Evolutionary conservation across 1,140 invertebrate species (phyloP), one percentile per base, ranked within the genome.

Genomic region (Drosophila rufa): DNA sequence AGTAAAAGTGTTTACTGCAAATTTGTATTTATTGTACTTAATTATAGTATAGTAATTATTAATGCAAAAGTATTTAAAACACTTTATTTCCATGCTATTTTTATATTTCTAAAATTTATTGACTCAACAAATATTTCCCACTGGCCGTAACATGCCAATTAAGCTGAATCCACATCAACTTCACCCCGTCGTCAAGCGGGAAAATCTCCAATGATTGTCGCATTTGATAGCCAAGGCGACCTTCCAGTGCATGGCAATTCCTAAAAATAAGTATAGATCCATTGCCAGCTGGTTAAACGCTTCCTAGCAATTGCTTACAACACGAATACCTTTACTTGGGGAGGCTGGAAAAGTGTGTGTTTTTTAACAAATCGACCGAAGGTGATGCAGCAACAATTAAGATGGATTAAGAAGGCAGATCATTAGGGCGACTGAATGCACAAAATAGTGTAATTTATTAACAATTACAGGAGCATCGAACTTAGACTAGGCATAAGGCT

Each of bases 221-320:
- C 47, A 48, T 57, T 69, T 56, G 42, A 70, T 56, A 17, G 22
- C 33, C 19, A 22, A 25, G 27, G 14, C 67, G 55, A 73, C 67
- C 69, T 73, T 73, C 19, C 67, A 25, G 36, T 71, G 30, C 46
- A 73, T 19, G 51, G 42, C 56, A 60, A 45, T 73, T 73, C 58
- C 68, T 73, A 73, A 73, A 73, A 73, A 73, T 70, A 73, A 71
- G 71, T 70, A 70, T 17, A 40, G 73, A 43, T 73, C 42, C 69
- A 73, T 71, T 73, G 69, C 67, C 69, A 73, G 67, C 69, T 11
- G 5, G 27, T 51, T 33, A 30, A 47, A 33, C 30, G 53, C 67
- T 73, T 73, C 69, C 69, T 71, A 73, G 69, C 69, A 71, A 50
- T 71, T 43, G 59, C 67, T 22, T 12, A 25, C 38, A 55, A 14